phyloP scores from a whole-genome alignment of 2,888 invertebrate species.

The Priocnemis perturbator region DNA sequence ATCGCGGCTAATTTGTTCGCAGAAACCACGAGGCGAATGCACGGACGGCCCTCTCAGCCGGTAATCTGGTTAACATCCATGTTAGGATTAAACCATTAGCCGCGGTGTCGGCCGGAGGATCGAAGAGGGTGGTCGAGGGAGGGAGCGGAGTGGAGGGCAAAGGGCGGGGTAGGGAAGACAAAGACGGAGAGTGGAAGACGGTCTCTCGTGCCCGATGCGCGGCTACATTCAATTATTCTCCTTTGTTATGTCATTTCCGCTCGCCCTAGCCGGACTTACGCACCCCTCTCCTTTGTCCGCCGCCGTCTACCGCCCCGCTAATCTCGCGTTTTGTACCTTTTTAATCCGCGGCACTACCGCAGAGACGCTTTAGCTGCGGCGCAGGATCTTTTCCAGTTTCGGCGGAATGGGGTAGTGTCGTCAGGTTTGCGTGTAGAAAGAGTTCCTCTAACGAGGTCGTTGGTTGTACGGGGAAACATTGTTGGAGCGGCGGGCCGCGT shows the following conservation, averaged over 20 bases:
- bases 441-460: too few relatives aligned
- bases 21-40: slow-evolving; percentile 51
- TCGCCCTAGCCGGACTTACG: slow-evolving; percentile 21
- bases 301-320: neutral
- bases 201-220: slow-evolving; percentile 27
- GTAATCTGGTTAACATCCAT: slow-evolving; percentile 69
- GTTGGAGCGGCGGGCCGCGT: too few relatives aligned
- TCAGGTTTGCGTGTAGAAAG: too few relatives aligned
- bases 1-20: slow-evolving; percentile 68
- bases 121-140: slow-evolving; percentile 16
- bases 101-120: slow-evolving; percentile 18
- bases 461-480: too few relatives aligned
- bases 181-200: neutral
- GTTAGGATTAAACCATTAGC: slow-evolving; percentile 68
- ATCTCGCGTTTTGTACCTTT: slow-evolving; percentile 15
- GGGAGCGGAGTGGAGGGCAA: slow-evolving; percentile 1
- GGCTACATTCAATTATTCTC: slow-evolving; percentile 50
- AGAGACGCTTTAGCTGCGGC: too few relatives aligned
- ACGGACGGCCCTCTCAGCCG: slow-evolving; percentile 29
- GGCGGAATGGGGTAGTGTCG: too few relatives aligned
- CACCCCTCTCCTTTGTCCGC: neutral
- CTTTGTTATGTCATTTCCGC: slow-evolving; percentile 30
- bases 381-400: too few relatives aligned
- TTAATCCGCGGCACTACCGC: neutral
- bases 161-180: neutral